Base-by-base conservation (phyloP, 2,797 vertebrate species). In the Stomatorhinus walkeri region DNA sequence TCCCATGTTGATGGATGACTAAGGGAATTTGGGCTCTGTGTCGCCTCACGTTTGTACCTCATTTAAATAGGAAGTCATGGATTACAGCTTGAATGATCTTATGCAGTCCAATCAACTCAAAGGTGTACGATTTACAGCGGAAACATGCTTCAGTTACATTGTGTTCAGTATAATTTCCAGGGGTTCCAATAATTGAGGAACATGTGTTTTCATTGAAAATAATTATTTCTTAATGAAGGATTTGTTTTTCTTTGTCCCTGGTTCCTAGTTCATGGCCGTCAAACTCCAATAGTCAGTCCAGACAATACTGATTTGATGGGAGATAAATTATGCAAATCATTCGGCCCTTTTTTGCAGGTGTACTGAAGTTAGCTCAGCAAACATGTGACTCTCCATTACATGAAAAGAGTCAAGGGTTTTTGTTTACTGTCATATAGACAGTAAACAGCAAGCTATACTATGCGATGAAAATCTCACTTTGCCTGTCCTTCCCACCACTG, bases 251-350 rank as follows among this genome's bases (percentile, higher is more conserved):
- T 40, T n/a, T 87, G 9, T 36, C 54, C 32, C 54, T 32, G 28
- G 72, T 56, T 36, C 9, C n/a, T 28, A 28, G n/a, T 12, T 40
- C 9, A 87, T 1, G 2, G n/a, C 43, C 24, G 32, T 43, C 49
- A 51, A 12, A 54, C 51, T 56, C 48, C 9, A 43, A 48, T 72
- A 14, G n/a, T 2, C 56, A 46, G 61, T 24, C 14, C 9, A 4
- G 22, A 32, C 32, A 49, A 43, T 49, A 12, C 43, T 76, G 87
- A 48, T 9, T 72, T 8, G 61, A 61, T 4, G 22, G 16, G 56
- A 87, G 56, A 68, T 24, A 43, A 64, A 87, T 87, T 48, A 87
- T 87, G 40, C 56, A 48, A 43, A 87, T 28, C 32, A 59, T 64
- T 48, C 43, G 0, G 16, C 2, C 24, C 4, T 19, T 61, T 87